These are phyloP conservation scores for Nomada fucata DNA, from an alignment of 2,888 invertebrate genomes.

Conservation along the genomic window DNA sequence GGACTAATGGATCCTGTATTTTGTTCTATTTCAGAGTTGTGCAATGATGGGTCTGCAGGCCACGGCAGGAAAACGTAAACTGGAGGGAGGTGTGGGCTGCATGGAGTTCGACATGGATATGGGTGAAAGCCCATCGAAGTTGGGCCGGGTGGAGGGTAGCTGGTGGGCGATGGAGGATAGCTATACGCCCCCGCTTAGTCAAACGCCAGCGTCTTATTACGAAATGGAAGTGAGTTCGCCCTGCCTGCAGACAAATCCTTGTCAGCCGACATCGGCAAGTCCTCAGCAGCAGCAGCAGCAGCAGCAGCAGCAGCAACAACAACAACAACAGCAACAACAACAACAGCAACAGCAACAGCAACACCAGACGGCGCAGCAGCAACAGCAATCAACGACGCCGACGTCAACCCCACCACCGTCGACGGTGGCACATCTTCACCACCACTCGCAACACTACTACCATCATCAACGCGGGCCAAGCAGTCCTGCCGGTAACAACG, in stretches of 20 bases:
- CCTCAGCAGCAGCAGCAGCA: constrained; percentile 71
- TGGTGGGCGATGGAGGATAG: constrained; percentile 83
- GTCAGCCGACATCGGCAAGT: constrained; percentile 74
- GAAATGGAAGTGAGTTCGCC: constrained; percentile 80
- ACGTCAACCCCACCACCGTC: constrained; percentile 59
- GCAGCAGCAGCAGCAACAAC: constrained; percentile 77
- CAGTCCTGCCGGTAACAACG: constrained; percentile 72
- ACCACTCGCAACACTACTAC: constrained; percentile 77
- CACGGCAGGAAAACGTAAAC: constrained; percentile 89
- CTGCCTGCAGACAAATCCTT: constrained; percentile 79
- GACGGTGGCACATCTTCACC: constrained; percentile 68
- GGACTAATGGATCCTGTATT: not conserved
- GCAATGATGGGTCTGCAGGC: constrained; percentile 92
- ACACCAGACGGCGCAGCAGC: constrained; percentile 76
- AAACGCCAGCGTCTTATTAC: constrained; percentile 79
- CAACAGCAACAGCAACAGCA: constrained; percentile 69
- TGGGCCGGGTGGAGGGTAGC: constrained; percentile 83
- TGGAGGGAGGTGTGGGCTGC: constrained; percentile 85
- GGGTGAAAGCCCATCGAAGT: constrained; percentile 87
- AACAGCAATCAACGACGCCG: constrained; percentile 62
- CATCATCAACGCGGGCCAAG: constrained; percentile 68
- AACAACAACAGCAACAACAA: constrained; percentile 71
- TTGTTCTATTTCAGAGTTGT: constrained; percentile 85
- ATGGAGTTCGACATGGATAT: constrained; percentile 85
- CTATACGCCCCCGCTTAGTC: constrained; percentile 77